A percentile compares a stretch with the other conserved stretches of the same genome.
These are phyloP conservation scores for Coleophora deauratella DNA, from an alignment of 2,888 invertebrate species.

Conservation along the genomic window DNA sequence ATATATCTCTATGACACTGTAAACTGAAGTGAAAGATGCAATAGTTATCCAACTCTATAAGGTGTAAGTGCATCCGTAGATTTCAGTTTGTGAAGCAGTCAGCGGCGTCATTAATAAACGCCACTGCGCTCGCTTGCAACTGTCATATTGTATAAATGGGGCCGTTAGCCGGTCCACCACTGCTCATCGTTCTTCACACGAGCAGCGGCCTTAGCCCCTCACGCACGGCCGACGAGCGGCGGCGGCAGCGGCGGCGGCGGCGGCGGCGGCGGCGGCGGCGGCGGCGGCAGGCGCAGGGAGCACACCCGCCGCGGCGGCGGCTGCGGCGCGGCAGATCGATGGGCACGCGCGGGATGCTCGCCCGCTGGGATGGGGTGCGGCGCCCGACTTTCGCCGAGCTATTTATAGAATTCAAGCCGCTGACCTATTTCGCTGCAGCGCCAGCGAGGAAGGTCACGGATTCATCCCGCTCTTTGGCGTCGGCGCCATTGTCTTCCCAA, in stretches of 20 bases:
- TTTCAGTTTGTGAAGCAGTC: too few relatives aligned
- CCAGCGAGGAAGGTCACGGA: conserved; percentile 70
- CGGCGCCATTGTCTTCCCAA: conserved; percentile 67
- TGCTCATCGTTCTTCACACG: too few relatives aligned
- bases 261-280: conserved; percentile 19
- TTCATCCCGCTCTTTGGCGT: conserved; percentile 58
- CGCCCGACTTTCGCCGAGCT: conserved; percentile 72
- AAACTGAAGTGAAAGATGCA: too few relatives aligned
- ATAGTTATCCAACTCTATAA: too few relatives aligned
- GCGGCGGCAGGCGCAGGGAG: conserved; percentile 14
- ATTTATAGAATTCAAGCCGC: conserved; percentile 73
- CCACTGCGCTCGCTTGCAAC: too few relatives aligned
- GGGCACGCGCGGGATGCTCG: conserved; percentile 40
- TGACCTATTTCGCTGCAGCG: conserved; percentile 72
- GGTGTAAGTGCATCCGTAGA: too few relatives aligned
- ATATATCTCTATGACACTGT: too few relatives aligned
- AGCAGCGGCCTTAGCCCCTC: neutral
- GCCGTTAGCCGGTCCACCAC: too few relatives aligned
- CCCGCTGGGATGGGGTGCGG: conserved; percentile 57
- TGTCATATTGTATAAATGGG: too few relatives aligned
- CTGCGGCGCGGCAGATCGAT: conserved; percentile 37
- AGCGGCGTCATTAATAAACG: too few relatives aligned
- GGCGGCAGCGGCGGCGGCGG: neutral
- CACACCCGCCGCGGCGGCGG: conserved; percentile 22
- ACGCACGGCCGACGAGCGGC: neutral